These are phyloP conservation scores for Rhinophrynus dorsalis DNA, from an alignment of 2,797 vertebrate genomes.

Conservation along the genomic window DNA sequence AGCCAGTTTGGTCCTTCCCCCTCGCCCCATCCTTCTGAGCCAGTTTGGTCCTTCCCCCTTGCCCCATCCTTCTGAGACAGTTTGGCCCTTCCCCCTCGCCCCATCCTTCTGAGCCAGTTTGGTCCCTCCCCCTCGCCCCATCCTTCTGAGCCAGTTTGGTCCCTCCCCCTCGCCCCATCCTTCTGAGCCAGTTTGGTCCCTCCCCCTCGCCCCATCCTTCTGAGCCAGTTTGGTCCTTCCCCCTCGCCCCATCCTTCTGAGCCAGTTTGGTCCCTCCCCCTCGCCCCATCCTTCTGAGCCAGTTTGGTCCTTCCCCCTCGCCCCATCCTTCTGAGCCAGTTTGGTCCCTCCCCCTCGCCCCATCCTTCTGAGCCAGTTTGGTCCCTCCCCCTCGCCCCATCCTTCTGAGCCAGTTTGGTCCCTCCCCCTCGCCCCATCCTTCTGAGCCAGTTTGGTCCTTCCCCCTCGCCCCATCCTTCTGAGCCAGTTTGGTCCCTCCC, in stretches of 20 bases:
- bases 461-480: too few species aligned
- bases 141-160: slow-evolving; percentile 50
- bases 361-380: slow-evolving; percentile 45
- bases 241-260: too few species aligned
- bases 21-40: too few species aligned
- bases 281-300: too few species aligned
- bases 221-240: slow-evolving; percentile 49
- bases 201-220: too few species aligned
- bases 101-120: slow-evolving; percentile 46
- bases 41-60: slow-evolving; percentile 44
- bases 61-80: too few species aligned
- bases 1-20: slow-evolving; percentile 50
- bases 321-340: slow-evolving; percentile 48
- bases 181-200: slow-evolving; percentile 52
- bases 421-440: slow-evolving; percentile 33
- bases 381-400: slow-evolving; percentile 49
- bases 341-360: slow-evolving; percentile 47
- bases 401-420: slow-evolving; percentile 51
- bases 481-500: slow-evolving; percentile 49
- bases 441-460: slow-evolving; percentile 51
- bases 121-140: slow-evolving; percentile 48
- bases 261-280: slow-evolving; percentile 49
- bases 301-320: slow-evolving; percentile 43
- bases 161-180: slow-evolving; percentile 39
- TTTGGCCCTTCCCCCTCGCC: slow-evolving; percentile 45